These are phyloP conservation scores for Drosophila micromelanica DNA, from an alignment of 1,140 invertebrate genomes.

Conservation along the genomic window DNA sequence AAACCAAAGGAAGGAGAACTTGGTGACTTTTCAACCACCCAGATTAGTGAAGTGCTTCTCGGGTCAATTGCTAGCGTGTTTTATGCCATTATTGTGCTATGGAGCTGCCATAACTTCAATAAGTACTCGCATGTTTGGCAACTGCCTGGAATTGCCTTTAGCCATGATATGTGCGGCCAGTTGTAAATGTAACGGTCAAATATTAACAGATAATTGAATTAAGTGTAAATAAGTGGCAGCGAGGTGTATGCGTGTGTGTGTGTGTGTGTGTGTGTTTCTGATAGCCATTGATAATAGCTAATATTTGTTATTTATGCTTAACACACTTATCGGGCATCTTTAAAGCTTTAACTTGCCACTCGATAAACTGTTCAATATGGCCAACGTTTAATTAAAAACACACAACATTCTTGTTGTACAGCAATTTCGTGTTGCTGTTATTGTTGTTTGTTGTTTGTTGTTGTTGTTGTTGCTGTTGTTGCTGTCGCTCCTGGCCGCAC, in stretches of 20 bases:
- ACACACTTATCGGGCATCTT: slow-evolving; percentile 10
- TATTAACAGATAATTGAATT: slow-evolving; percentile 76
- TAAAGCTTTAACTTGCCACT: slow-evolving; percentile 30
- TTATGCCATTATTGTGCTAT: slow-evolving; percentile 18
- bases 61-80: slow-evolving; percentile 30
- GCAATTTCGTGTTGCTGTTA: not conserved
- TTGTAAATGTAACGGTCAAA: slow-evolving; percentile 54
- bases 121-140: slow-evolving; percentile 23
- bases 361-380: slow-evolving; percentile 38
- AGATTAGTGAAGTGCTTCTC: not conserved
- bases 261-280: slow-evolving; percentile 35
- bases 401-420: slow-evolving; percentile 33
- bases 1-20: not conserved
- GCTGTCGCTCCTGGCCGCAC: slow-evolving; percentile 25
- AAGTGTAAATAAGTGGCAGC: slow-evolving; percentile 52
- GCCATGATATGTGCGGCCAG: slow-evolving; percentile 25
- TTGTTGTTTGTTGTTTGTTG: not conserved
- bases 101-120: slow-evolving; percentile 15
- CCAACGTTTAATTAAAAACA: slow-evolving; percentile 72
- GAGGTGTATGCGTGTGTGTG: slow-evolving; percentile 19
- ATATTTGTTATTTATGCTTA: slow-evolving; percentile 21
- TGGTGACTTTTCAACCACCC: slow-evolving; percentile 35
- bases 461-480: slow-evolving; percentile 1
- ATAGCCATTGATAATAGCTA: slow-evolving; percentile 25
- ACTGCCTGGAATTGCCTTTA: slow-evolving; percentile 37